Conservation (phyloP, 2,113 vertebrate genomes). For the Psephotus haematonotus region DNA sequence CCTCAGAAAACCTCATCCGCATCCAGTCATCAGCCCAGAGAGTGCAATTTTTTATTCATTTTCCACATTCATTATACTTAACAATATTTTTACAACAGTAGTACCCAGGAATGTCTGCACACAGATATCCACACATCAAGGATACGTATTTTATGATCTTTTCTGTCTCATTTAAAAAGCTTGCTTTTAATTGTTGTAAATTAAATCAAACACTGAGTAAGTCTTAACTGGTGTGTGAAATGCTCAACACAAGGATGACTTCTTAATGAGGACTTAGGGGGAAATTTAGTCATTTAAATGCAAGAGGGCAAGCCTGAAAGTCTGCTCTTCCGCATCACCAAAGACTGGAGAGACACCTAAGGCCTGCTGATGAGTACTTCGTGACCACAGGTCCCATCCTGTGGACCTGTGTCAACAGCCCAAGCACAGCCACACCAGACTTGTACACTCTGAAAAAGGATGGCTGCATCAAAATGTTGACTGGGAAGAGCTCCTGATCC, state of each 20-base stretch:
- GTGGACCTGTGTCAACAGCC: background rate
- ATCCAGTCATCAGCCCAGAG: background rate
- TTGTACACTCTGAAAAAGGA: rapidly evolving
- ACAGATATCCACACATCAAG: background rate
- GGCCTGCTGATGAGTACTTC: background rate
- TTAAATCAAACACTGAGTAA: background rate
- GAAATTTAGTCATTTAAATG: background rate
- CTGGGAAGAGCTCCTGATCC: rapidly evolving
- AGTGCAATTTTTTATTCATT: background rate
- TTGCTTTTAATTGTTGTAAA: background rate
- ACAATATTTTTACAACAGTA: background rate
- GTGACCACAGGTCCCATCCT: background rate
- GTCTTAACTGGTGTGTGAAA: background rate
- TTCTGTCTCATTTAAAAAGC: background rate
- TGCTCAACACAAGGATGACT: background rate
- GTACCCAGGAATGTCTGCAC: background rate
- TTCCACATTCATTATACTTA: background rate
- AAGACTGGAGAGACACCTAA: background rate
- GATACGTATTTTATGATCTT: background rate
- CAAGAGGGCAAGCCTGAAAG: background rate
- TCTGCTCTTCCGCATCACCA: background rate
- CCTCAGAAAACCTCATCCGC: background rate
- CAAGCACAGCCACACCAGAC: background rate
- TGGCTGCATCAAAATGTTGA: rapidly evolving
- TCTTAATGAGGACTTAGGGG: background rate